Evolutionary conservation across 2,888 invertebrate species (phyloP).

Genomic region (Meta bourneti): DNA sequence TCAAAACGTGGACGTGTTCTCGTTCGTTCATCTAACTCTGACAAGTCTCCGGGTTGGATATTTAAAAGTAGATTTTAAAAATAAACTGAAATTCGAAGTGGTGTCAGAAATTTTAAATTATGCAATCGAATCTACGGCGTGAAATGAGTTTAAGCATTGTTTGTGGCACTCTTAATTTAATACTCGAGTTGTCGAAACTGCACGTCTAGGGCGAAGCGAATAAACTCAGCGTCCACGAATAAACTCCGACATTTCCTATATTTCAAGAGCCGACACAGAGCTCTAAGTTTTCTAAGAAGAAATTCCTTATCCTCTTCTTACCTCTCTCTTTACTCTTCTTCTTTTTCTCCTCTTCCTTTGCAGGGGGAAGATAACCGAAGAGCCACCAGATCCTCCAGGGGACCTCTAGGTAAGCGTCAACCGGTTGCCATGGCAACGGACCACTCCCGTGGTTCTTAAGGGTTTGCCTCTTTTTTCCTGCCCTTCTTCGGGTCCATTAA

Average conservation of each 20-base stretch:
- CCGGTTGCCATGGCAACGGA: constrained; percentile 71
- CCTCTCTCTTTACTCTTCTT: constrained; percentile 32
- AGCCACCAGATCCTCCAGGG: constrained; percentile 76
- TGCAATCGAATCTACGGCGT: no score
- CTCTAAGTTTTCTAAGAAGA: constrained; percentile 57
- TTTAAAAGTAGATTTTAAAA: no score
- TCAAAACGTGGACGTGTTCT: no score
- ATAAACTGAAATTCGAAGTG: no score
- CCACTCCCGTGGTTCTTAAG: constrained; percentile 66
- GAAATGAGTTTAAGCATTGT: no score
- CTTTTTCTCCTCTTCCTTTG: constrained; percentile 46
- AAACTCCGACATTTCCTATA: constrained; percentile 42
- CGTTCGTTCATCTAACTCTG: no score
- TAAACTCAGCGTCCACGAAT: constrained; percentile 27
- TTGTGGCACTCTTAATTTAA: no score
- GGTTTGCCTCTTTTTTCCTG: constrained; percentile 42
- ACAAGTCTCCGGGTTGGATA: no score
- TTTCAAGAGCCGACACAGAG: constrained; percentile 41
- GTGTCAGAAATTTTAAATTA: no score
- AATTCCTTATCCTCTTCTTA: constrained; percentile 70
- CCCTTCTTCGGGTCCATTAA: constrained; percentile 70
- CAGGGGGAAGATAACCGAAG: constrained; percentile 75
- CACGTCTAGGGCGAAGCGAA: background rate
- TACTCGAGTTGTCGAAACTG: no score
- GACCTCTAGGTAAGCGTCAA: constrained; percentile 77